Percentiles rank a stretch among this genome's conserved stretches.
phyloP scores from a whole-genome alignment of 2,888 invertebrate genomes.

The Drosophila maculinotata region DNA sequence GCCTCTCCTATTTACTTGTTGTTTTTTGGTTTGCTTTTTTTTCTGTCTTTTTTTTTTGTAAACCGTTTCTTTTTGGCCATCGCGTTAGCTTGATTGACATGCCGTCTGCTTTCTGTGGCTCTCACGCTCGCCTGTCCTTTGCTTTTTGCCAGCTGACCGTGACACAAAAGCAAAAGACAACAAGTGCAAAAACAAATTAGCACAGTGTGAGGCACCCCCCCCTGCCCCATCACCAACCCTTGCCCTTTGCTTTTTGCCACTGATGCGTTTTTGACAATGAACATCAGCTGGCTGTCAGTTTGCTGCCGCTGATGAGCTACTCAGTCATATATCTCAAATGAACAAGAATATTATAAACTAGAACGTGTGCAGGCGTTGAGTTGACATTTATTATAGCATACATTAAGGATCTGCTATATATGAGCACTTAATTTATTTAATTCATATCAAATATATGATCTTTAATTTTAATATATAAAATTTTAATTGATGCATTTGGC shows the following conservation, averaged over 20 bases:
- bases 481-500: no score
- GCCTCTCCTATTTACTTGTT: constrained; percentile 33
- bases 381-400: not conserved
- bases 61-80: constrained; percentile 30
- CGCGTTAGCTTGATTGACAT: constrained; percentile 72
- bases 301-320: constrained; percentile 25
- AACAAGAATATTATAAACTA: not conserved
- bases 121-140: constrained; percentile 44
- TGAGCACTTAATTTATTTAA: no score
- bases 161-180: constrained; percentile 53
- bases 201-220: constrained; percentile 24
- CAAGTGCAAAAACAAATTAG: constrained; percentile 69
- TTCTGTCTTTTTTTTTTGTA: constrained; percentile 8
- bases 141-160: constrained; percentile 65
- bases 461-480: no score
- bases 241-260: constrained; percentile 7
- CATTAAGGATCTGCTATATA: no score
- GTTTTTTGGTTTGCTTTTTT: constrained; percentile 13
- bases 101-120: constrained; percentile 60
- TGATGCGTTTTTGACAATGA: constrained; percentile 75
- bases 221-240: not conserved
- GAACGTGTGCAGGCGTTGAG: not conserved
- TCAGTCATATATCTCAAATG: constrained; percentile 17
- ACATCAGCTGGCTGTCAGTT: constrained; percentile 62
- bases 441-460: no score